phyloP scores from a whole-genome alignment of 2,797 vertebrate genomes.

The Coreius guichenoti region DNA sequence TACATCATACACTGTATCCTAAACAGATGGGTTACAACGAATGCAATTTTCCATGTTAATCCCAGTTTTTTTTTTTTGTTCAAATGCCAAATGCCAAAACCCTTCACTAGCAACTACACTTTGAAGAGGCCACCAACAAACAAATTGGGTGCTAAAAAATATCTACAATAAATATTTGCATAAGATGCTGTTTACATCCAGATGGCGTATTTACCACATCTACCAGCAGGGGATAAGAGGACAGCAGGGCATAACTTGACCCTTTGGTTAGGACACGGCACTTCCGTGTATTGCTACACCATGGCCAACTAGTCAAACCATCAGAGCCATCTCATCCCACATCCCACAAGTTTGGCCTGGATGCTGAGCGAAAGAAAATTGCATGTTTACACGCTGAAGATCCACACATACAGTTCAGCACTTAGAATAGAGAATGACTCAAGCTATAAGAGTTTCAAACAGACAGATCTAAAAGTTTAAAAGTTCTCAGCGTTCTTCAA shows the following conservation, averaged over 20 bases:
- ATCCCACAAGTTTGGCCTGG: constrained; percentile 12
- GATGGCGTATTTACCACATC: not conserved
- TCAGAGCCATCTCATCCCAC: constrained; percentile 24
- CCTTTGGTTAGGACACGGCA: not conserved
- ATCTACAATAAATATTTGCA: not conserved
- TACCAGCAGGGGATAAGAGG: not conserved
- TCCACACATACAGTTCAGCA: not conserved
- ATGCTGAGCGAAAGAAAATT: constrained; percentile 25
- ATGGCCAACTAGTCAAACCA: constrained; percentile 21
- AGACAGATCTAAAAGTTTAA: not conserved
- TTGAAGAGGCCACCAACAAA: not conserved
- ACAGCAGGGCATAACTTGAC: not conserved
- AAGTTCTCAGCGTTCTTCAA: not conserved
- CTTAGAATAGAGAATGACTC: constrained; percentile 6
- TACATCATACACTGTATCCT: not conserved
- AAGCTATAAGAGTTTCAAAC: not conserved
- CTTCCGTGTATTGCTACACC: not conserved
- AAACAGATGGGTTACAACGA: not conserved
- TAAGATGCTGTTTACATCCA: not conserved
- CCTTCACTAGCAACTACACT: not conserved
- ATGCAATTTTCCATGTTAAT: not conserved
- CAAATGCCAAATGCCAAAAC: not conserved
- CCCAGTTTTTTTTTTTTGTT: not conserved
- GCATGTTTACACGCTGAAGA: constrained; percentile 16
- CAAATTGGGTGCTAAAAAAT: not conserved